phyloP scores from a whole-genome alignment of 2,888 invertebrate genomes.

The Diaperis boleti region DNA sequence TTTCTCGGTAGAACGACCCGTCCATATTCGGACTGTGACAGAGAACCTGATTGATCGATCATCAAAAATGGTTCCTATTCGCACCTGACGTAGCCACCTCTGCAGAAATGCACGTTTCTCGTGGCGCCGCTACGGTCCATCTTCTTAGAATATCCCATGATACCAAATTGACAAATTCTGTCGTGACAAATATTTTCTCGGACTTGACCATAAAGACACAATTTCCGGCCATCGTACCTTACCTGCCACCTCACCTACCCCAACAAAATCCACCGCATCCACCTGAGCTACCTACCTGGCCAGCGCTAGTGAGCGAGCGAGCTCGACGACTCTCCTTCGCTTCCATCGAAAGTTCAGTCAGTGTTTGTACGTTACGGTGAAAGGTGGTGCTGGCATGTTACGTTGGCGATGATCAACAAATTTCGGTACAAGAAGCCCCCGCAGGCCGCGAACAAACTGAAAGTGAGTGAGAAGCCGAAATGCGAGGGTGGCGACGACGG shows the following conservation, averaged over 20 bases:
- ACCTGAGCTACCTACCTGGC: conserved; percentile 17
- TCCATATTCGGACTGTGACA: too few species aligned
- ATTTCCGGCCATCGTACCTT: background rate
- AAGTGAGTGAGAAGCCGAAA: conserved; percentile 33
- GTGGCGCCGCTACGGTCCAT: background rate
- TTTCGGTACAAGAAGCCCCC: conserved; percentile 64
- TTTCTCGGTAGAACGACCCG: background rate
- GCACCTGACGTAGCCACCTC: too few species aligned
- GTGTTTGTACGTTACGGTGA: conserved; percentile 47
- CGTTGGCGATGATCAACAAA: conserved; percentile 61
- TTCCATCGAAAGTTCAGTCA: conserved; percentile 51
- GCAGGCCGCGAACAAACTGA: conserved; percentile 16
- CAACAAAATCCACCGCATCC: background rate
- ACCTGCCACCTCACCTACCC: conserved; percentile 43
- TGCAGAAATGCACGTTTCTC: background rate
- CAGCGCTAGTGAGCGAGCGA: background rate
- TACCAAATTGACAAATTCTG: background rate
- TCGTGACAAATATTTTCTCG: background rate
- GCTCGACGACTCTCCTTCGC: too few species aligned
- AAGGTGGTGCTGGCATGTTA: conserved; percentile 43
- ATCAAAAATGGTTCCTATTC: too few species aligned
- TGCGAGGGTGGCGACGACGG: conserved; percentile 23
- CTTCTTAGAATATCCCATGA: too few species aligned
- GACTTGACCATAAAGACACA: background rate
- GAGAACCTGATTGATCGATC: too few species aligned